Evolutionary conservation across 1,140 invertebrate genomes (phyloP).

Genomic region (Drosophila watanabei): DNA sequence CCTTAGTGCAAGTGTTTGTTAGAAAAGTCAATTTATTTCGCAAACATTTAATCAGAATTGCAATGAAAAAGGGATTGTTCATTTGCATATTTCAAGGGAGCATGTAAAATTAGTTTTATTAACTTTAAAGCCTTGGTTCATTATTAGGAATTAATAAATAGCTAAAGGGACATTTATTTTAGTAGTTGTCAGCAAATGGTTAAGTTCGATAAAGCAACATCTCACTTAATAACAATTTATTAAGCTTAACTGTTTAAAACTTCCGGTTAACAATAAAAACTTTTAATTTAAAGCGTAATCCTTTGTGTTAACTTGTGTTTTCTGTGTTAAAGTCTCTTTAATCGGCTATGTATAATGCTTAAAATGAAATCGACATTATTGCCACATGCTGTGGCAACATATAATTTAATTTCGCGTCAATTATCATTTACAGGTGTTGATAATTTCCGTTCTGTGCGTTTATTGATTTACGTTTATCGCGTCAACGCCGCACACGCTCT

Average conservation of each 20-base stretch:
- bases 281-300: neutral
- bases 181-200: neutral
- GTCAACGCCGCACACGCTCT: conserved; percentile 22
- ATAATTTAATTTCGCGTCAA: conserved; percentile 50
- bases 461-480: conserved; percentile 57
- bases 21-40: neutral
- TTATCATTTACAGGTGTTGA: conserved; percentile 56
- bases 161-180: no score
- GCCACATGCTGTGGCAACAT: conserved; percentile 20
- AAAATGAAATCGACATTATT: conserved; percentile 33
- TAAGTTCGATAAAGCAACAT: neutral
- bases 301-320: neutral
- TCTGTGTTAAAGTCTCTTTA: neutral
- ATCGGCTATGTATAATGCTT: neutral
- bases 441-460: conserved; percentile 55
- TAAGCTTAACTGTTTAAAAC: neutral
- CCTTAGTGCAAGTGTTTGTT: neutral
- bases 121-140: neutral
- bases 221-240: neutral
- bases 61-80: neutral
- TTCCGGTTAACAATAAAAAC: neutral
- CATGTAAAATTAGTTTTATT: no score
- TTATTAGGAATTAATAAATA: no score
- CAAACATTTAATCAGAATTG: neutral
- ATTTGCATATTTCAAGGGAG: no score